Base-by-base conservation (phyloP, 64 coral and sea anemone species). In the Hydrozoanthus tunicans region DNA sequence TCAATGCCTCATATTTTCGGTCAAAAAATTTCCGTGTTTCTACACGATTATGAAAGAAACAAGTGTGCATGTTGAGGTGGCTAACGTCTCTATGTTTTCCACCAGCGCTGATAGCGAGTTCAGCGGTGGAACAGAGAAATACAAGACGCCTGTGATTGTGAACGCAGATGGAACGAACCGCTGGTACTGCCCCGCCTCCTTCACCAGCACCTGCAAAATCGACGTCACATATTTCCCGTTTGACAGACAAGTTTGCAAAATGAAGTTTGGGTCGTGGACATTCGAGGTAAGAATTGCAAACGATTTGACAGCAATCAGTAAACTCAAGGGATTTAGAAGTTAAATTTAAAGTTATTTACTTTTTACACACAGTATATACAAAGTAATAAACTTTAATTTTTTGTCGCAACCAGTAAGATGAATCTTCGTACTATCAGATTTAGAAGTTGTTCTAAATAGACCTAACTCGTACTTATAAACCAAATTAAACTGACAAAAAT, bases 261-360 rank as follows among this genome's bases (percentile, higher is more conserved):
- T 96, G 76, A 96, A 96, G 59, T 96, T 96, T 91, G 95, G 95
- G 26, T 96, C 95, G 4, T 96, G 95, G 95, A 96, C 95, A 32
- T 96, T 91, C 14, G 95, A 96, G 95, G 95, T 93, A 64, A 69
- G 3, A 69, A 14, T 20, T 69, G 61, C 6, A 63, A 7, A 9
- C 6, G 7, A 63, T 13, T 13, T 63, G 61, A 63, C 2, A 7
- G 61, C 61, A 7, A 63, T 20, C 20, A 20, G 20, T 63, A 63
- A 0, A 0, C 6, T 13, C 61, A 63, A 43, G 0, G 2, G 32
- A 43, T 43, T 43, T 43, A 43, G 32, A 43, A 43, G 32, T 43
- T 43, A 43, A 43, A 43, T 43, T 2, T 43, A 43, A 43, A 43
- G 32, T 43, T 43, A 43, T 0, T 43, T 43, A 43, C 32, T 0